These are phyloP conservation scores for Gortyna flavago DNA, from an alignment of 2,888 invertebrate genomes.

Conservation along the genomic window DNA sequence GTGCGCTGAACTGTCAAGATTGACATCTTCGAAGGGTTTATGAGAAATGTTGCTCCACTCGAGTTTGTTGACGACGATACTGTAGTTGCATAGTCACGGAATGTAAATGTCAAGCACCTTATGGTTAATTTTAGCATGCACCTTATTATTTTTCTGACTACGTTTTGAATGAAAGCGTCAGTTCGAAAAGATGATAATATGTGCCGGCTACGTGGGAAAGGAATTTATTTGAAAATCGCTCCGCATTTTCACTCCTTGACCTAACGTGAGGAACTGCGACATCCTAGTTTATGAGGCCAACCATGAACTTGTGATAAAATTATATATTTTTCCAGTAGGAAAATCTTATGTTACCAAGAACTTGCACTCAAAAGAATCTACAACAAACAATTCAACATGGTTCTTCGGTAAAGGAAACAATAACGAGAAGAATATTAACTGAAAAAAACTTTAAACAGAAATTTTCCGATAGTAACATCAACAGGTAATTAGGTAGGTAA, in stretches of 20 bases:
- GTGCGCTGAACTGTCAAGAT: conserved; percentile 33
- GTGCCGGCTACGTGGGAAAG: neutral
- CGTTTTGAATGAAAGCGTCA: neutral
- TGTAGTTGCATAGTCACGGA: neutral
- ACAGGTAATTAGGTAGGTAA: neutral
- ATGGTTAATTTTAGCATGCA: neutral
- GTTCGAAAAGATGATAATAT: neutral
- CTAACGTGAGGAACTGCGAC: conserved; percentile 5
- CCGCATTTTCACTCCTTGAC: neutral
- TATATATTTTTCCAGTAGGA: neutral
- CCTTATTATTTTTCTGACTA: neutral
- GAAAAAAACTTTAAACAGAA: neutral
- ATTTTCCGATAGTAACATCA: neutral
- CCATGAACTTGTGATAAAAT: conserved; percentile 10
- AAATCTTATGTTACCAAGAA: neutral
- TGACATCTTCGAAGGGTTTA: conserved; percentile 24
- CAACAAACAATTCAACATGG: conserved; percentile 7
- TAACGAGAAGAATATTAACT: neutral
- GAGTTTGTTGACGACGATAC: conserved; percentile 14
- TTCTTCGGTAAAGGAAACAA: neutral
- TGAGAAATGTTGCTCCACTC: conserved; percentile 13
- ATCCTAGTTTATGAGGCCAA: conserved; percentile 10
- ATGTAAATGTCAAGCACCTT: neutral
- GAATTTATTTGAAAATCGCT: neutral
- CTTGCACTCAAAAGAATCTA: neutral